Conservation (phyloP, 2,113 vertebrate species). For the Oncorhynchus masou region DNA sequence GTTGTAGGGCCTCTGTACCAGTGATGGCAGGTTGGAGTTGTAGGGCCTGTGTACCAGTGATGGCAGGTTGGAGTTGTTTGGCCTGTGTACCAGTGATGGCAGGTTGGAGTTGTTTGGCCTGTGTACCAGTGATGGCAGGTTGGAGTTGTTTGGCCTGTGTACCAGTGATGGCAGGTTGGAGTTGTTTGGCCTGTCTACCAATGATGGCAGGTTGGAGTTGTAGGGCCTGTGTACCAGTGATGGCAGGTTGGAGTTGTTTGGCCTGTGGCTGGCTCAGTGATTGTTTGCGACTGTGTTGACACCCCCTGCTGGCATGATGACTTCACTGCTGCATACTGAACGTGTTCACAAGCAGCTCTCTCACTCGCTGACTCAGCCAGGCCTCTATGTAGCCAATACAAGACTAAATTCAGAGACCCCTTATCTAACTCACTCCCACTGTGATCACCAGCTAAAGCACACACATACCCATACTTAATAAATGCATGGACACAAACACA, state of each 20-base stretch:
- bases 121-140: conserved; percentile 19
- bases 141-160: too few relatives aligned
- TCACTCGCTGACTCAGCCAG: conserved; percentile 26
- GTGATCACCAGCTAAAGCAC: neutral
- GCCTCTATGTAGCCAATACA: neutral
- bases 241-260: conserved; percentile 10
- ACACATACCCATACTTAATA: conserved; percentile 7
- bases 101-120: neutral
- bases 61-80: too few relatives aligned
- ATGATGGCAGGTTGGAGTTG: too few relatives aligned
- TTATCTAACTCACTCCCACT: too few relatives aligned
- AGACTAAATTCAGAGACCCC: too few relatives aligned
- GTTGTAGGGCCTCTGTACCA: too few relatives aligned
- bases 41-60: too few relatives aligned
- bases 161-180: too few relatives aligned
- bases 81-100: too few relatives aligned
- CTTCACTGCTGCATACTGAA: conserved; percentile 57
- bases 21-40: too few relatives aligned
- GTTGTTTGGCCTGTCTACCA: too few relatives aligned
- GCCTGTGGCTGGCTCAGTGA: conserved; percentile 52
- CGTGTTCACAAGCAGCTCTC: neutral
- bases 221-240: conserved; percentile 48
- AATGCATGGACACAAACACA: neutral
- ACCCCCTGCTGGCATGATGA: conserved; percentile 75
- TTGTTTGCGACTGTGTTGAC: conserved; percentile 72